Conservation (phyloP, 2,888 invertebrate species). For the Tipula unca region DNA sequence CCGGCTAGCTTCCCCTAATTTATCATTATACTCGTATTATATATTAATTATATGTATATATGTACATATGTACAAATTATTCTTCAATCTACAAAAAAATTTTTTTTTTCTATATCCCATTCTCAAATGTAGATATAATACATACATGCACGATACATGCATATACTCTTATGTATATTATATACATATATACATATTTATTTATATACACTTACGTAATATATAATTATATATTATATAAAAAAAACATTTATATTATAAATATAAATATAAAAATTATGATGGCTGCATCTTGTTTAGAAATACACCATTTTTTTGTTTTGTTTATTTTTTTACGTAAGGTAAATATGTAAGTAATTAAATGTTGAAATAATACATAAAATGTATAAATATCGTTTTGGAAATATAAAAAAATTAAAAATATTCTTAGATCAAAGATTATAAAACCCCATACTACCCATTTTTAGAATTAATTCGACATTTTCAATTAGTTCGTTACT, state of each 20-base stretch:
- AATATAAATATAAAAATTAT: background rate
- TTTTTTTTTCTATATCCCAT: background rate
- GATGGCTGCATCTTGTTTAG: conserved; percentile 9
- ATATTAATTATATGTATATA: background rate
- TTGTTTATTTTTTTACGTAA: background rate
- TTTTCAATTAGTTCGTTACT: background rate
- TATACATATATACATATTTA: background rate
- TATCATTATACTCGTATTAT: background rate
- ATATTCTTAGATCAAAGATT: conserved; percentile 8
- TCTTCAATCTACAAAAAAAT: background rate
- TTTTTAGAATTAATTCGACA: background rate
- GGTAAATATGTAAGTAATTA: conserved; percentile 14
- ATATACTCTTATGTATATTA: too few species aligned
- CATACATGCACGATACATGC: background rate
- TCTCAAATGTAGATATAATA: background rate
- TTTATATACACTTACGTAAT: background rate
- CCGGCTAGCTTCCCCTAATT: background rate
- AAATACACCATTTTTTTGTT: background rate
- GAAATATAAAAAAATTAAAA: background rate
- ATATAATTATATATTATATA: background rate
- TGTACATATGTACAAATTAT: background rate
- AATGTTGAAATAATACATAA: background rate
- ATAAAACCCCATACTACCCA: background rate
- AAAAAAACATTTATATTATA: background rate
- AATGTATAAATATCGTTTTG: background rate